Evolutionary conservation across 2,888 invertebrate genomes (phyloP).

Genomic region (Eupelmus urozonus): DNA sequence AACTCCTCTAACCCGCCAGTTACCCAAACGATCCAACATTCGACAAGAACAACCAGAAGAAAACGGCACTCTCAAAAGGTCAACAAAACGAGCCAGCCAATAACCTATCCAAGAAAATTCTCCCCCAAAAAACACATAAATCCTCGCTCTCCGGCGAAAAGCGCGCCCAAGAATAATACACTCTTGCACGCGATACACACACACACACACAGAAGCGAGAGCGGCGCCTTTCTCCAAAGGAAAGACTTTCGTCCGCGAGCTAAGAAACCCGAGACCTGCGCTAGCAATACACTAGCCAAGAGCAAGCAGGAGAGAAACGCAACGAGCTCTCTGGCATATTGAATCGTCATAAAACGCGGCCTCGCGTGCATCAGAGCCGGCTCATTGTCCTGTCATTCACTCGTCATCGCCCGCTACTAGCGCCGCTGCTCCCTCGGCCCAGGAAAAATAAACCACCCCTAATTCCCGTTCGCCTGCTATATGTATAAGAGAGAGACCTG

Average conservation of each 20-base stretch:
- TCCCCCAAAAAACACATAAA: not conserved
- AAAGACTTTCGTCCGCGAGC: conserved; percentile 34
- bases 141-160: not conserved
- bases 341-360: conserved; percentile 77
- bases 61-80: no score
- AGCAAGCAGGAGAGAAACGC: not conserved
- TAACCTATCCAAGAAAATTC: not conserved
- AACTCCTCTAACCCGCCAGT: no score
- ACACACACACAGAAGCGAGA: no score
- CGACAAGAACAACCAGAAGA: not conserved
- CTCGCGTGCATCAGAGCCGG: conserved; percentile 72
- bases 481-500: no score
- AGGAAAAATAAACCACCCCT: conserved; percentile 60
- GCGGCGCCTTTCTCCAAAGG: conserved; percentile 8
- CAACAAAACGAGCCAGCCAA: no score
- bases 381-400: conserved; percentile 78
- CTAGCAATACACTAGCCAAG: conserved; percentile 7
- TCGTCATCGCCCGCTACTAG: conserved; percentile 73
- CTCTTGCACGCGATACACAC: no score
- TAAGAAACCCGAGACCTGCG: conserved; percentile 68
- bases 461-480: conserved; percentile 35
- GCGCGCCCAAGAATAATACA: not conserved
- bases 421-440: conserved; percentile 50
- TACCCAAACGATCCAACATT: not conserved
- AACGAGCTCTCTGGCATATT: conserved; percentile 66